Evolutionary conservation across 2,888 invertebrate genomes (phyloP).

Genomic region (Oligia fasciuncula): DNA sequence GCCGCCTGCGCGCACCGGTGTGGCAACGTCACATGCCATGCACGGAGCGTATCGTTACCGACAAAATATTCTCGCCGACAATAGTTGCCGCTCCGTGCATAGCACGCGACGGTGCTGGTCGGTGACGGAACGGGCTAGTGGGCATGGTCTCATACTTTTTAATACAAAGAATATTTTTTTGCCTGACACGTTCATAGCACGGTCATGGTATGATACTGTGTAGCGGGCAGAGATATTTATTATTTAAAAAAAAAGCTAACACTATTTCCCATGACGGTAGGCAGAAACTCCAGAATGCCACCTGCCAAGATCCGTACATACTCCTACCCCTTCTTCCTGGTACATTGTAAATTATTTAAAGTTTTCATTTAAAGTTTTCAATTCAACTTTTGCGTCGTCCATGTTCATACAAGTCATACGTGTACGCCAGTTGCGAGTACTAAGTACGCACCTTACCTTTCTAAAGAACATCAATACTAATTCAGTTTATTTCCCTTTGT

Average conservation of each 20-base stretch:
- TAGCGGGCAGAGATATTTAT: no score
- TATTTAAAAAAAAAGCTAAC: background rate
- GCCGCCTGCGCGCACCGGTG: background rate
- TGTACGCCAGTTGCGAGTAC: background rate
- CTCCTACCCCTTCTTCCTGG: no score
- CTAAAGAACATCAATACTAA: background rate
- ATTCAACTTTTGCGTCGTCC: background rate
- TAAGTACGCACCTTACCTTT: background rate
- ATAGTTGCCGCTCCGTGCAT: no score
- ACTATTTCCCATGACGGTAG: background rate
- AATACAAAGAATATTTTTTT: background rate
- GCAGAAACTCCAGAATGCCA: background rate
- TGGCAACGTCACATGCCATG: conserved; percentile 6
- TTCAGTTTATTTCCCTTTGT: background rate
- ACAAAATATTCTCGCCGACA: no score
- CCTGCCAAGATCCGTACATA: background rate
- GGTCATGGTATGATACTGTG: no score
- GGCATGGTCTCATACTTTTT: background rate
- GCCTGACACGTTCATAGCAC: background rate
- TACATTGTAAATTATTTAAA: no score
- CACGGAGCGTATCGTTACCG: no score
- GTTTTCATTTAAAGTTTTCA: no score
- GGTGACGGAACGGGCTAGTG: background rate
- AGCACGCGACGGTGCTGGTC: no score
- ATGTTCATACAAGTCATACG: background rate